Conservation (phyloP, 2,113 vertebrate genomes). For the Passer montanus region DNA sequence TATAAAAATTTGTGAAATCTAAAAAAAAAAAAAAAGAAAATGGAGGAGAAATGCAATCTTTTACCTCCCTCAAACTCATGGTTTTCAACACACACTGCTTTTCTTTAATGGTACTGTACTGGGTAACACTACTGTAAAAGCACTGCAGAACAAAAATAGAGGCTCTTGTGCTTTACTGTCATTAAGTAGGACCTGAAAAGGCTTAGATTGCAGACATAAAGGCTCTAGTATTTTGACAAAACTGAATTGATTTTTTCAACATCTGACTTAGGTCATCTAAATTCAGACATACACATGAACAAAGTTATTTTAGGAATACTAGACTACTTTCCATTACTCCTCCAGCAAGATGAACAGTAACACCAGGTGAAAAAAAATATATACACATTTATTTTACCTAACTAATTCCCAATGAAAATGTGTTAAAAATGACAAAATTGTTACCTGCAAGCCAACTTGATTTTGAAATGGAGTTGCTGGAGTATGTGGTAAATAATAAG, state of each 20-base stretch:
- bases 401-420: neutral
- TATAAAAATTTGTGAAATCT: neutral
- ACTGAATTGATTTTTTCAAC: neutral
- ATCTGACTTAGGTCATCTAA: neutral
- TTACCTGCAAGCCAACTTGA: slow-evolving; percentile 69
- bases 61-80: neutral
- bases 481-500: slow-evolving; percentile 61
- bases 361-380: neutral
- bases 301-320: neutral
- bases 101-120: neutral
- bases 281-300: neutral
- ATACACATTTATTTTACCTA: neutral
- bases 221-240: neutral
- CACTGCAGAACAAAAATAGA: neutral
- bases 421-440: neutral
- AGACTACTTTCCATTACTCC: neutral
- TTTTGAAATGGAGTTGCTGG: slow-evolving; percentile 69
- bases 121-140: neutral
- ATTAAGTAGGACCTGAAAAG: neutral
- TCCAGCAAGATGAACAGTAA: neutral
- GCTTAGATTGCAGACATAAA: neutral
- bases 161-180: neutral
- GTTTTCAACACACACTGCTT: neutral
- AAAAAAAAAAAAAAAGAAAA: neutral
- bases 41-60: neutral